Conservation (phyloP, 2,113 vertebrate species). For the Xiphorhynchus elegans region DNA sequence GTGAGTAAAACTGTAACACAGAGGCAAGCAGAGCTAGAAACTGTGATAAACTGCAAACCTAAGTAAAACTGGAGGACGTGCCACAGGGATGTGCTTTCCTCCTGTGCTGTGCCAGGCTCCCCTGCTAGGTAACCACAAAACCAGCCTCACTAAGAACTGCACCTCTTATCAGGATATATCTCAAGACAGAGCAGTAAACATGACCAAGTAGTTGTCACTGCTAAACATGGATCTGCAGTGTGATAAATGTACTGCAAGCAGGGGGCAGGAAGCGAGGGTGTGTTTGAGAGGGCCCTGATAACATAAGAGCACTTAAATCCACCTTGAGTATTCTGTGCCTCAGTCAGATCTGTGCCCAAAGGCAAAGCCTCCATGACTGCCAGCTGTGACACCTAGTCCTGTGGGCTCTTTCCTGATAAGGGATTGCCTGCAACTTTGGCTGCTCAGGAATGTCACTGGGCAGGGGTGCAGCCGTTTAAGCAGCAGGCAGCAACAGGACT, state of each 20-base stretch:
- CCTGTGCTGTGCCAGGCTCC: neutral
- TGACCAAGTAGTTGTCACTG: rapidly evolving
- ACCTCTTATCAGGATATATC: neutral
- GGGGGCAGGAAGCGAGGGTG: neutral
- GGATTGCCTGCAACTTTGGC: neutral
- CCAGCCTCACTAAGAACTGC: neutral
- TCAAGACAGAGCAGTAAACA: neutral
- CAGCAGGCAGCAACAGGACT: neutral
- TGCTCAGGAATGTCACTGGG: neutral
- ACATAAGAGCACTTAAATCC: rapidly evolving
- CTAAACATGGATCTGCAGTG: neutral
- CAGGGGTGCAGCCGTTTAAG: rapidly evolving
- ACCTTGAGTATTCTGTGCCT: neutral
- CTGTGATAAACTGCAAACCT: neutral
- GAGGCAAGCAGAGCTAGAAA: neutral
- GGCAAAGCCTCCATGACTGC: neutral
- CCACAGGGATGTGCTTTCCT: neutral
- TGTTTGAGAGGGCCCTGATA: neutral
- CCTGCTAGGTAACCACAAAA: neutral
- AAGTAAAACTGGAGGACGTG: rapidly evolving
- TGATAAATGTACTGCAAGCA: neutral
- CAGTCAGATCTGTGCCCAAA: rapidly evolving
- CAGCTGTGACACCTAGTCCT: neutral
- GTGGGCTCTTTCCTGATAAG: neutral
- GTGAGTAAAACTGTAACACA: neutral